These are phyloP conservation scores for Drosophila percnosoma DNA, from an alignment of 2,888 invertebrate genomes.

Conservation along the genomic window DNA sequence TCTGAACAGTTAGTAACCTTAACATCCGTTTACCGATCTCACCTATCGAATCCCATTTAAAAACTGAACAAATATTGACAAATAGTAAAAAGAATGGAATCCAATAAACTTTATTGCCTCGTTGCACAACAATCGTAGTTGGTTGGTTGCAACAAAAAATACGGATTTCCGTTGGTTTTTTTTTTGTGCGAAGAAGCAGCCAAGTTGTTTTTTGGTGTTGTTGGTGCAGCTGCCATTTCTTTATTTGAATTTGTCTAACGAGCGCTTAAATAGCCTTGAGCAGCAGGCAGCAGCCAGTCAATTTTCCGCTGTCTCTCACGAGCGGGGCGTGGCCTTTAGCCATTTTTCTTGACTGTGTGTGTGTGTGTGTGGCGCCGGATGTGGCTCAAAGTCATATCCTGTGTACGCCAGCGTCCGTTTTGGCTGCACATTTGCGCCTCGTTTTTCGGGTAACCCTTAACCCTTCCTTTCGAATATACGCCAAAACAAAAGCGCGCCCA, in stretches of 20 bases:
- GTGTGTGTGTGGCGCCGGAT: conserved; percentile 53
- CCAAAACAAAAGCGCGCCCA: conserved; percentile 54
- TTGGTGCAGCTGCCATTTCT: conserved; percentile 33
- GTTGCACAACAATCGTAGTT: conserved; percentile 53
- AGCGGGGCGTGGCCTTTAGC: conserved; percentile 40
- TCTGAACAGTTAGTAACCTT: neutral
- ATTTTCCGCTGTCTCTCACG: conserved; percentile 20
- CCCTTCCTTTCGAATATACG: conserved; percentile 1
- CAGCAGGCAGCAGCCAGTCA: conserved; percentile 42
- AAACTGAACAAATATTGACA: conserved; percentile 4
- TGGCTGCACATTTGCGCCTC: conserved; percentile 62
- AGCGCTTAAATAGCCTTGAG: conserved; percentile 69
- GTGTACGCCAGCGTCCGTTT: conserved; percentile 61
- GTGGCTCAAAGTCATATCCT: conserved; percentile 77
- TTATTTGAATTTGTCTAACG: conserved; percentile 67
- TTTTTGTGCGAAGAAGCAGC: conserved; percentile 30
- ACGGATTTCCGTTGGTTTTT: conserved; percentile 33
- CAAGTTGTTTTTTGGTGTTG: conserved; percentile 26
- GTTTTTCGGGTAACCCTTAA: conserved; percentile 31
- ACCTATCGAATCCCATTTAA: neutral
- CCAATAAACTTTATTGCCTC: conserved; percentile 66
- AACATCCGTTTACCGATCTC: neutral
- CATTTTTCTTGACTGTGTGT: conserved; percentile 40
- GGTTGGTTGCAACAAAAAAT: conserved; percentile 33
- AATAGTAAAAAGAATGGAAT: conserved; percentile 23